Conservation (phyloP, 2,797 vertebrate species). For the Euthynnus affinis region DNA sequence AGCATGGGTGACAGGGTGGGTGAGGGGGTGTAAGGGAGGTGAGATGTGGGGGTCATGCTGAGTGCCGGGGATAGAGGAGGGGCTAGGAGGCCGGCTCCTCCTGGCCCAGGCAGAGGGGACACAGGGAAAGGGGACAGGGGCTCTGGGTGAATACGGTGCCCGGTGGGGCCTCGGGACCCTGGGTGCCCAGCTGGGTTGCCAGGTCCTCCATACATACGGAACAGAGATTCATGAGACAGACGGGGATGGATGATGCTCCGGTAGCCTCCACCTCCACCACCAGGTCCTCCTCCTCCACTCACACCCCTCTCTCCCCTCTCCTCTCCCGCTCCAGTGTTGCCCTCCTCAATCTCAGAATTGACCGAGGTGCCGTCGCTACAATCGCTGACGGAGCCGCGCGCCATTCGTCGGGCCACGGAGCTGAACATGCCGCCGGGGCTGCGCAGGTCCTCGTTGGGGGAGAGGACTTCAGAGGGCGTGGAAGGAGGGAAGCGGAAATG, state of each 20-base stretch:
- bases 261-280: conserved; percentile 75
- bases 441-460: conserved; percentile 89
- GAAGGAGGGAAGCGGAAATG: conserved; percentile 94
- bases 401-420: conserved; percentile 89
- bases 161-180: conserved; percentile 80
- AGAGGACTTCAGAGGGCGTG: conserved; percentile 91
- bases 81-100: conserved; percentile 82
- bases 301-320: conserved; percentile 71
- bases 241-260: conserved; percentile 85
- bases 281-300: conserved; percentile 74
- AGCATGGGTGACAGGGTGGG: conserved; percentile 93
- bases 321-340: conserved; percentile 80
- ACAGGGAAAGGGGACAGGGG: conserved; percentile 93
- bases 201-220: conserved; percentile 88
- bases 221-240: conserved; percentile 89
- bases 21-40: conserved; percentile 92
- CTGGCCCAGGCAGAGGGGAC: conserved; percentile 89
- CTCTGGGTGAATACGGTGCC: conserved; percentile 89
- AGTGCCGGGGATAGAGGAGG: conserved; percentile 92
- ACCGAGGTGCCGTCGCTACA: conserved; percentile 93
- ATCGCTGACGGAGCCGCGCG: conserved; percentile 92
- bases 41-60: conserved; percentile 91
- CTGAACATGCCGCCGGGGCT: conserved; percentile 87
- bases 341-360: conserved; percentile 93
- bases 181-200: conserved; percentile 78